Conservation (phyloP, 1,140 invertebrate species). For the Macrosteles quadrilineatus region DNA sequence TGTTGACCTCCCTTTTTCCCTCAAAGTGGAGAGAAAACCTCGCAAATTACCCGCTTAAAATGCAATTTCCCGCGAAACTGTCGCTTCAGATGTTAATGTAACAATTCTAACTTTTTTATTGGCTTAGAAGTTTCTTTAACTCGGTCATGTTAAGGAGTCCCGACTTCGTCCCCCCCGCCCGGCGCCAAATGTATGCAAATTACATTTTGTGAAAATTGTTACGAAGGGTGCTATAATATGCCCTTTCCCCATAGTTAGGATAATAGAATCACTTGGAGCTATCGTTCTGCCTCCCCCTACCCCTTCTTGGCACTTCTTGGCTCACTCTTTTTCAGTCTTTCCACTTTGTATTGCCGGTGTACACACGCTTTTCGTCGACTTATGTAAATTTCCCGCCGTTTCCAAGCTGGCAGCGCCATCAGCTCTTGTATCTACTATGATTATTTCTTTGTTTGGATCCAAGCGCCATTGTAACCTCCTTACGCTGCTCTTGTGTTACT, state of each 20-base stretch:
- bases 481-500: too few relatives aligned
- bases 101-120: constrained; percentile 21
- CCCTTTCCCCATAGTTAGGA: constrained; percentile 4
- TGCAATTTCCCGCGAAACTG: not conserved
- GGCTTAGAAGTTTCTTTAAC: constrained; percentile 19
- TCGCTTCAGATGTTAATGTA: not conserved
- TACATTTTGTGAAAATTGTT: constrained; percentile 25
- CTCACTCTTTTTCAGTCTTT: too few relatives aligned
- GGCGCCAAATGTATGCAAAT: constrained; percentile 19
- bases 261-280: constrained; percentile 22
- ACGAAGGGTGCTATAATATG: constrained; percentile 8
- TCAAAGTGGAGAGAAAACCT: constrained; percentile 1
- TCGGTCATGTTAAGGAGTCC: constrained; percentile 8
- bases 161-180: not conserved
- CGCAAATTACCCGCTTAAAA: not conserved
- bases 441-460: too few relatives aligned
- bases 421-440: too few relatives aligned
- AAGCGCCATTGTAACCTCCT: too few relatives aligned
- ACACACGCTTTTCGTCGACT: too few relatives aligned
- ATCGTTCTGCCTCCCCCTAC: not conserved
- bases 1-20: too few relatives aligned
- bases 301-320: too few relatives aligned
- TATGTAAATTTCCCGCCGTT: too few relatives aligned
- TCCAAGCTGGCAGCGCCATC: too few relatives aligned
- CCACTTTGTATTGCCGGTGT: too few relatives aligned